Evolutionary conservation across 2,888 invertebrate genomes (phyloP), one percentile per base, ranked within the genome.

Genomic region (Acrobeloides nanus): DNA sequence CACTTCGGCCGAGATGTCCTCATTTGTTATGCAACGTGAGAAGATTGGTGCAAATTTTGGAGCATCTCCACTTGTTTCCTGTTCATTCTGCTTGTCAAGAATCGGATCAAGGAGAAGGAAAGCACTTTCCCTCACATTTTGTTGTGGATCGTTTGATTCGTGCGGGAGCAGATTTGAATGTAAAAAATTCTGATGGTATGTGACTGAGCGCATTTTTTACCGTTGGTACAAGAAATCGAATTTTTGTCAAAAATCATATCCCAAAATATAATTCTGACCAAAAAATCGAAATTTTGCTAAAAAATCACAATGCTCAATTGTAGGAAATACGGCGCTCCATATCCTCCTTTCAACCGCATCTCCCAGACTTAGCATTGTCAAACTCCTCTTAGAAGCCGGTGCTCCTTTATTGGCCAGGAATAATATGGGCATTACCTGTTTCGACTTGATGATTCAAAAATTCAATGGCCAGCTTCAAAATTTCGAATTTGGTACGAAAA

Each of bases 281-380:
- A n/a, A n/a, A n/a, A n/a, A n/a, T n/a, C n/a, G n/a, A n/a, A n/a
- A n/a, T n/a, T n/a, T n/a, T n/a, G n/a, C n/a, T n/a, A n/a, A n/a
- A n/a, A n/a, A n/a, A n/a, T n/a, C n/a, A n/a, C n/a, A n/a, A n/a
- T n/a, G n/a, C 29, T 29, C 29, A 6, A 4, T 24, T 48, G 29
- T 37, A 51, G 51, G 58, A 8, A 53, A 60, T 32, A 61, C 61
- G 10, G 55, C 64, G 2, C 34, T 66, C 26, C 66, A 66, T 35
- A 24, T 57, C 2, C 41, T 64, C 23, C 47, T 66, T 12, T 21
- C 43, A n/a, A 50, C 47, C 38, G 23, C 8, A 3, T 24, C 17
- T 8, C 48, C 46, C 25, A 35, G 62, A 32, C 43, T 39, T 18
- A 59, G 54, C 18, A 33, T 64, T 23, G 48, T 57, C 8, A 41